A percentile compares a stretch with the other conserved stretches of the same genome.
Evolutionary conservation across 1,140 invertebrate genomes (phyloP).

Genomic region (Branchinecta lynchi): DNA sequence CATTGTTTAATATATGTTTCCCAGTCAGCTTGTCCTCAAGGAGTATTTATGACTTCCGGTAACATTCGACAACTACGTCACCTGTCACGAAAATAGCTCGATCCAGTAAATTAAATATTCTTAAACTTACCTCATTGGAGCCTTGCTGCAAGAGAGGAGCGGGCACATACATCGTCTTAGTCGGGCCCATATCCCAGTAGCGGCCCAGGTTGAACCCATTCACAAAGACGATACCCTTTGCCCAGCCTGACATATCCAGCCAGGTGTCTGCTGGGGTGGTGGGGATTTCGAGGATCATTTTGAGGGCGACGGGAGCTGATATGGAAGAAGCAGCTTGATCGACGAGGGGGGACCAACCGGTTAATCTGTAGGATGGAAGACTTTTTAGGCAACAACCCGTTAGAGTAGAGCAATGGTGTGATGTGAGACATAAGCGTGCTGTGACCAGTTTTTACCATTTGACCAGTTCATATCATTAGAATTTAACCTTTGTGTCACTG

Average conservation of each 20-base stretch:
- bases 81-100: no score
- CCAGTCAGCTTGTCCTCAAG: no score
- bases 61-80: no score
- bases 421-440: constrained; percentile 20
- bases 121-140: constrained; percentile 33
- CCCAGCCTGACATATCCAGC: constrained; percentile 34
- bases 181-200: constrained; percentile 42
- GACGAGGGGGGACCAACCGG: constrained; percentile 18
- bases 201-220: constrained; percentile 48
- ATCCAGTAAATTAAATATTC: background rate
- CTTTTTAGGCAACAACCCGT: background rate
- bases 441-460: constrained; percentile 16
- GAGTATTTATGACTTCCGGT: no score
- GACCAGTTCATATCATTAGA: no score
- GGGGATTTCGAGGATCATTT: constrained; percentile 26
- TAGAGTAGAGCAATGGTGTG: background rate
- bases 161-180: constrained; percentile 42
- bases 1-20: no score
- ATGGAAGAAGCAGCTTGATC: background rate
- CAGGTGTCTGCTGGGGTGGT: constrained; percentile 29
- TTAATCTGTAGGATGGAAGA: constrained; percentile 21
- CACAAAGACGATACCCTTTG: constrained; percentile 43
- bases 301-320: background rate
- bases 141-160: constrained; percentile 38
- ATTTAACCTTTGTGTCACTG: no score